These are phyloP conservation scores for Megaceryle alcyon DNA, from an alignment of 2,797 vertebrate species.

Conservation along the genomic window DNA sequence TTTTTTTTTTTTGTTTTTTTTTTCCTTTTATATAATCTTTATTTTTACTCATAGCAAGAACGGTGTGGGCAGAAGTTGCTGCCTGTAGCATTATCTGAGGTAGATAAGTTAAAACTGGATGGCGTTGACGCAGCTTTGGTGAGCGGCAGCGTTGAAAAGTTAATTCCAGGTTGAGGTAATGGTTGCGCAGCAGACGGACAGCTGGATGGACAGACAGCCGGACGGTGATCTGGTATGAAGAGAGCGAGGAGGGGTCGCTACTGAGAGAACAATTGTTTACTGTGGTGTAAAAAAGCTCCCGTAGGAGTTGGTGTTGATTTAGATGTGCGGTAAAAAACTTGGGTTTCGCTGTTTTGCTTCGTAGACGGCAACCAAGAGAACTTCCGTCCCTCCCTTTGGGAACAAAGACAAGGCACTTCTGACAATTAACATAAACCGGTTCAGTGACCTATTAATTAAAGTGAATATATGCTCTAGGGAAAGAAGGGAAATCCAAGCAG, in stretches of 20 bases:
- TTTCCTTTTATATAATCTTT: accelerated
- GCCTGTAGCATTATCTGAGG: background rate
- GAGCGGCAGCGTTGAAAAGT: background rate
- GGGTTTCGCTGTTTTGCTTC: background rate
- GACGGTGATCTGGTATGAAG: accelerated
- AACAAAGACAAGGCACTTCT: constrained; percentile 34
- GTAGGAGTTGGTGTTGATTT: background rate
- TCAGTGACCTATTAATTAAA: constrained; percentile 65
- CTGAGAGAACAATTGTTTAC: background rate
- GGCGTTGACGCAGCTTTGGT: background rate
- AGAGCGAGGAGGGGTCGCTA: background rate
- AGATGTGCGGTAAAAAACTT: background rate
- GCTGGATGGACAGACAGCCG: background rate
- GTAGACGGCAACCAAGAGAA: background rate
- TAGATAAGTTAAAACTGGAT: accelerated
- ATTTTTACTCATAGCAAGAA: accelerated
- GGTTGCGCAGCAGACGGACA: accelerated
- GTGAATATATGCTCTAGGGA: constrained; percentile 24
- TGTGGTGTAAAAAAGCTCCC: background rate
- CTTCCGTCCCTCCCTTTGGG: constrained; percentile 39
- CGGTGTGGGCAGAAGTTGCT: background rate
- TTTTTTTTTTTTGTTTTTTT: too few relatives aligned
- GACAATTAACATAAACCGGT: constrained; percentile 56
- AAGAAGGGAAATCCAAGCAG: background rate
- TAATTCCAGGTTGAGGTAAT: background rate